Evolutionary conservation across 2,113 vertebrate species (phyloP).

Genomic region (Nymphicus hollandicus): DNA sequence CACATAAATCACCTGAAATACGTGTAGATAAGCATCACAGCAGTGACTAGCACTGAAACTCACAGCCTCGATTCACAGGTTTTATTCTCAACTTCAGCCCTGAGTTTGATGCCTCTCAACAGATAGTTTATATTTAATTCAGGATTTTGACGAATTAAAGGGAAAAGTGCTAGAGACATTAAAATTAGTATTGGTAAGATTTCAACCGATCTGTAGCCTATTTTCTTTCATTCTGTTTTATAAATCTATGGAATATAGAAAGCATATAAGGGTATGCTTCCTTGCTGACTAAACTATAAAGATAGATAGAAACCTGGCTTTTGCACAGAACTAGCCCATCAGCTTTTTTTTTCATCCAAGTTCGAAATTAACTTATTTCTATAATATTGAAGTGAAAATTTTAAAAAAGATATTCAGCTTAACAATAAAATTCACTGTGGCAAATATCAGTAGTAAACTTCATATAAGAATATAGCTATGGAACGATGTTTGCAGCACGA

Average conservation of each 20-base stretch:
- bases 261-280: background rate
- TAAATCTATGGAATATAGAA: background rate
- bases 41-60: background rate
- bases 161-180: background rate
- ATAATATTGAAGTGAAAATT: background rate
- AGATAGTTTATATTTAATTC: background rate
- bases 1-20: background rate
- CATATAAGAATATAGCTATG: background rate
- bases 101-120: background rate
- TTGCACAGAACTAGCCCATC: background rate
- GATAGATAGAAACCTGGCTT: background rate
- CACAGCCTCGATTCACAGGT: background rate
- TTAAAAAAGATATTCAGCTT: background rate
- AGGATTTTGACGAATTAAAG: background rate
- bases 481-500: background rate
- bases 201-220: background rate
- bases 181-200: background rate
- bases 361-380: background rate
- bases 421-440: background rate
- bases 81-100: background rate
- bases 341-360: background rate
- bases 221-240: background rate
- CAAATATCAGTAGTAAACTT: background rate
- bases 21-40: background rate
- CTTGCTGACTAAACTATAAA: background rate